Conservation (phyloP, 2,113 vertebrate genomes). For the Piprites chloris region DNA sequence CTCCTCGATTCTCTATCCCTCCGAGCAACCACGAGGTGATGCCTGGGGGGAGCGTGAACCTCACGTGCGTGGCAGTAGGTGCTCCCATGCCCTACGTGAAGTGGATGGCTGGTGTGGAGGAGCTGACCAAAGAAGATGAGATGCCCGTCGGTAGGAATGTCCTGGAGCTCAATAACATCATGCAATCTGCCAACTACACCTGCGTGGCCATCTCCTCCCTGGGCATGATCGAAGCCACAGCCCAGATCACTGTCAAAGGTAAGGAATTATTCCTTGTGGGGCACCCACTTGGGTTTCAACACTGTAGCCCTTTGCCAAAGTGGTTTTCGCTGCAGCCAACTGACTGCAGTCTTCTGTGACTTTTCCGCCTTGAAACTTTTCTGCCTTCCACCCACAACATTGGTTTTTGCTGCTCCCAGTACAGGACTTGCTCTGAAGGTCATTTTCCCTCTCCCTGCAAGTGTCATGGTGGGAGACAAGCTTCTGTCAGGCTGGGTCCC, state of each 20-base stretch:
- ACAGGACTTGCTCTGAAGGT: background rate
- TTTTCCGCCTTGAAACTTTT: background rate
- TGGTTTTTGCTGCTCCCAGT: background rate
- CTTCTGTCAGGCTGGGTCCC: background rate
- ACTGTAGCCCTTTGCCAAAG: background rate
- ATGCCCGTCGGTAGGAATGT: conserved; percentile 94
- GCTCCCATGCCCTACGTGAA: conserved; percentile 97
- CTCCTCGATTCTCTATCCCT: conserved; percentile 97
- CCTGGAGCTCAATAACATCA: conserved; percentile 88
- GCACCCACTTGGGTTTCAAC: background rate
- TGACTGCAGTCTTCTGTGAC: background rate
- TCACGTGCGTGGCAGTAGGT: conserved; percentile 95
- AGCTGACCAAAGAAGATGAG: conserved; percentile 92
- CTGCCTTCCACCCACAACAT: background rate
- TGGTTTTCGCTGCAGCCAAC: background rate
- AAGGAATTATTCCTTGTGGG: background rate
- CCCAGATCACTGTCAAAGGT: conserved; percentile 96
- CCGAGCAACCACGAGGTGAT: conserved; percentile 96
- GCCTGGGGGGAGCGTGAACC: conserved; percentile 94
- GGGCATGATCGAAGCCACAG: conserved; percentile 91
- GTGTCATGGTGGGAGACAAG: no score
- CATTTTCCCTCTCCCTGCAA: background rate
- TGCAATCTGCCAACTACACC: conserved; percentile 93
- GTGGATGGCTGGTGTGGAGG: conserved; percentile 88
- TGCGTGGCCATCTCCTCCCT: conserved; percentile 94